phyloP scores from a whole-genome alignment of 2,797 vertebrate genomes.

The Epinephelus malabaricus region DNA sequence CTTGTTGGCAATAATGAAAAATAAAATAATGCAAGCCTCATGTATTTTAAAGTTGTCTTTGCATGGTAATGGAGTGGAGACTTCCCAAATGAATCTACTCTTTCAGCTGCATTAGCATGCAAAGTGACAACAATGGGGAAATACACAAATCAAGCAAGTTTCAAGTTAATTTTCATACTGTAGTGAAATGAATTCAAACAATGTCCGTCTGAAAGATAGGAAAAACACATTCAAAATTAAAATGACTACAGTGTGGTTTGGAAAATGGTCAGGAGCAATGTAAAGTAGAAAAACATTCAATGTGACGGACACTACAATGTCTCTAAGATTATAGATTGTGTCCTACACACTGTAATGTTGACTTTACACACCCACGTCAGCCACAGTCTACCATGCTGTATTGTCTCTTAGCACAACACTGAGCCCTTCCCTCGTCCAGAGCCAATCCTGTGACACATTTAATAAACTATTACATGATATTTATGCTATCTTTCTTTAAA shows the following conservation, averaged over 20 bases:
- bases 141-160: conserved; percentile 24
- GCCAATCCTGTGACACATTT: background rate
- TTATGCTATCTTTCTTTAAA: background rate
- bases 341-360: background rate
- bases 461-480: background rate
- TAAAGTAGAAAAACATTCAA: background rate
- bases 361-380: background rate
- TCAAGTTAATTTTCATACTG: conserved; percentile 9
- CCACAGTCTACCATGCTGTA: background rate
- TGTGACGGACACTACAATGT: background rate
- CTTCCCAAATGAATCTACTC: background rate
- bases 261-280: background rate
- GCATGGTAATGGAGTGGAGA: background rate
- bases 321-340: conserved; percentile 1
- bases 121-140: conserved; percentile 4
- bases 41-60: background rate
- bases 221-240: background rate
- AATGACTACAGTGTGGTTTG: background rate
- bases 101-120: conserved; percentile 1
- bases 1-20: background rate
- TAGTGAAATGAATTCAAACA: conserved; percentile 7
- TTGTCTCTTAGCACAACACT: background rate
- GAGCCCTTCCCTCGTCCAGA: too few relatives aligned
- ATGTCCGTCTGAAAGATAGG: background rate
- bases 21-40: background rate